These are phyloP conservation scores for Dendrocopos noguchii DNA, from an alignment of 2,113 vertebrate genomes.

Conservation along the genomic window DNA sequence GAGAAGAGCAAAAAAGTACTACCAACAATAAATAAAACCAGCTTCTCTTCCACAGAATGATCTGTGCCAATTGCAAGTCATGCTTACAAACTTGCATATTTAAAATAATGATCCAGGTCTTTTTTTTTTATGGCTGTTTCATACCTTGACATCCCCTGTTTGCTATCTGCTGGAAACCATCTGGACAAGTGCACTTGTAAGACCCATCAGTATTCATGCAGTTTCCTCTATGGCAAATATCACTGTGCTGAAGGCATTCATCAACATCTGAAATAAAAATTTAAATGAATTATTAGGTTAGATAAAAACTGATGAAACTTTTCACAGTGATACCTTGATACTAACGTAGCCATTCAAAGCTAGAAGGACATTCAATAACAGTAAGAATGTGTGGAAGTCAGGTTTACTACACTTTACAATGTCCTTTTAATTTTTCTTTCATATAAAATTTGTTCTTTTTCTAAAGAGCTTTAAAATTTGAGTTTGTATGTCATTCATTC, in stretches of 20 bases:
- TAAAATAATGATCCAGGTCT: neutral
- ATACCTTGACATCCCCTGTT: slow-evolving; percentile 89
- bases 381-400: neutral
- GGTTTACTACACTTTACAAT: neutral
- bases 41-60: neutral
- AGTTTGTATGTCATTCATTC: neutral
- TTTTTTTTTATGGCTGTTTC: neutral
- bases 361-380: neutral
- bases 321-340: neutral
- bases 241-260: slow-evolving; percentile 84
- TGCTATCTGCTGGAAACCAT: slow-evolving; percentile 84
- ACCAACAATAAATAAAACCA: neutral
- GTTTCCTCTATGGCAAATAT: slow-evolving; percentile 82
- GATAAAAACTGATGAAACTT: neutral
- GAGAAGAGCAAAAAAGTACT: neutral
- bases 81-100: neutral
- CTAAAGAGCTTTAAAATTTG: neutral
- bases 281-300: neutral
- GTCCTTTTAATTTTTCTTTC: neutral
- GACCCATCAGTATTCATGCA: slow-evolving; percentile 92
- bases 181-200: slow-evolving; percentile 88
- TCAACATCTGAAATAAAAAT: slow-evolving; percentile 87
- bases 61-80: neutral
- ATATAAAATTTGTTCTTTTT: neutral
- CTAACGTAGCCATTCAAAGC: neutral